A percentile compares a stretch with the other conserved stretches of the same genome.
These are phyloP conservation scores for Dorcus parallelipipedus DNA, from an alignment of 2,888 invertebrate species.

Conservation along the genomic window DNA sequence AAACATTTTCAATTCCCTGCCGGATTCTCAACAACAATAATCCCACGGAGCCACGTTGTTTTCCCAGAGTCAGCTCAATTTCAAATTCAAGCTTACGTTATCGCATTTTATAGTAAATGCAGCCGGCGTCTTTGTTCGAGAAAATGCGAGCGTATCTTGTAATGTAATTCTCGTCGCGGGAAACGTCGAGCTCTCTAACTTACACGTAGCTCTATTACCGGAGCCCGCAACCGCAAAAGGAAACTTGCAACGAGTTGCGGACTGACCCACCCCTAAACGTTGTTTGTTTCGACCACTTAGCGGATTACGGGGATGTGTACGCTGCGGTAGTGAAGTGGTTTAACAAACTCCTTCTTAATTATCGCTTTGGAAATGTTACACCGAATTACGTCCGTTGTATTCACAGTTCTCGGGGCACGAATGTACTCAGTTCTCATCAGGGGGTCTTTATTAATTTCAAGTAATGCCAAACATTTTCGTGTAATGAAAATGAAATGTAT, in stretches of 20 bases:
- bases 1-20: too few relatives aligned
- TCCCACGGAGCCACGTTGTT: too few relatives aligned
- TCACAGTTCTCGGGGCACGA: background rate
- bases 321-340: conserved; percentile 17
- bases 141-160: conserved; percentile 19
- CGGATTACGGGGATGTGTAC: conserved; percentile 21
- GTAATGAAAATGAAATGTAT: too few relatives aligned
- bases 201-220: conserved; percentile 18
- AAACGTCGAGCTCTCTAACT: conserved; percentile 25
- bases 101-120: background rate
- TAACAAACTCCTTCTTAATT: conserved; percentile 24
- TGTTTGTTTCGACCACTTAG: conserved; percentile 29
- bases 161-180: conserved; percentile 29
- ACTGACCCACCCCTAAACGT: conserved; percentile 6
- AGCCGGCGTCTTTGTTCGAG: conserved; percentile 21
- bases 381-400: conserved; percentile 9
- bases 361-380: conserved; percentile 19
- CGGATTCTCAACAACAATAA: too few relatives aligned
- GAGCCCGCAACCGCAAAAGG: conserved; percentile 4
- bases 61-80: background rate
- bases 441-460: too few relatives aligned
- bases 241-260: background rate
- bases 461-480: too few relatives aligned
- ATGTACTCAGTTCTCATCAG: too few relatives aligned
- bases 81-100: conserved; percentile 15